phyloP scores from a whole-genome alignment of 2,888 invertebrate genomes.

The Trisateles emortualis region DNA sequence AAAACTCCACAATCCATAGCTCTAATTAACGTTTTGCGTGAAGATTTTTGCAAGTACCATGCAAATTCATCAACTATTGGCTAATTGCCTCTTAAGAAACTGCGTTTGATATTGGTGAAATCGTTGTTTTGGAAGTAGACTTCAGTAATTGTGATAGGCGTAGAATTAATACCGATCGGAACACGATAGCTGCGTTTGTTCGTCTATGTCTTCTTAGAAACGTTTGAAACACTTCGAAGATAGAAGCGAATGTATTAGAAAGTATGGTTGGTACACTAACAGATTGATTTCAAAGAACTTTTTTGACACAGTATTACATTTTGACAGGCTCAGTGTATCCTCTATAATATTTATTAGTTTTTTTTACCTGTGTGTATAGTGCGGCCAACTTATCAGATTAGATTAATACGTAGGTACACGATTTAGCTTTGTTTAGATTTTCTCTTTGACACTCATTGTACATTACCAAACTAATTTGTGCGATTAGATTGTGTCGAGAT shows the following conservation, averaged over 20 bases:
- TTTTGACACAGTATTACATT: background rate
- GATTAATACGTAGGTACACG: background rate
- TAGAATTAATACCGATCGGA: slow-evolving; percentile 25
- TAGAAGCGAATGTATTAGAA: slow-evolving; percentile 40
- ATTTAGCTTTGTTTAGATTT: background rate
- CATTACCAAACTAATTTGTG: too few species aligned
- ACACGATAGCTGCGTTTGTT: slow-evolving; percentile 33
- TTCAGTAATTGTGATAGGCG: slow-evolving; percentile 31
- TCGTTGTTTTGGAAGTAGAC: slow-evolving; percentile 30
- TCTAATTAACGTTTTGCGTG: slow-evolving; percentile 45
- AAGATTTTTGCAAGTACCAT: slow-evolving; percentile 50
- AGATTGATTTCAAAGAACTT: slow-evolving; percentile 1
- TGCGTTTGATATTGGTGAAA: slow-evolving; percentile 31
- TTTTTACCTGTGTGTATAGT: too few species aligned
- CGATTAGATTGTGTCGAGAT: too few species aligned
- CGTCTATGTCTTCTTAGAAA: slow-evolving; percentile 34
- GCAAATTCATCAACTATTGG: slow-evolving; percentile 49
- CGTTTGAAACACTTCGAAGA: slow-evolving; percentile 27
- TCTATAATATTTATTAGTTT: too few species aligned
- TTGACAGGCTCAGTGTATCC: background rate
- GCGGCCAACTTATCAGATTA: background rate
- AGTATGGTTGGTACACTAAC: slow-evolving; percentile 16
- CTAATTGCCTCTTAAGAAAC: slow-evolving; percentile 47
- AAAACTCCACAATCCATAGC: slow-evolving; percentile 9
- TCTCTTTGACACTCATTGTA: too few species aligned